phyloP scores from a whole-genome alignment of 2,113 vertebrate genomes.

The Myodes glareolus region DNA sequence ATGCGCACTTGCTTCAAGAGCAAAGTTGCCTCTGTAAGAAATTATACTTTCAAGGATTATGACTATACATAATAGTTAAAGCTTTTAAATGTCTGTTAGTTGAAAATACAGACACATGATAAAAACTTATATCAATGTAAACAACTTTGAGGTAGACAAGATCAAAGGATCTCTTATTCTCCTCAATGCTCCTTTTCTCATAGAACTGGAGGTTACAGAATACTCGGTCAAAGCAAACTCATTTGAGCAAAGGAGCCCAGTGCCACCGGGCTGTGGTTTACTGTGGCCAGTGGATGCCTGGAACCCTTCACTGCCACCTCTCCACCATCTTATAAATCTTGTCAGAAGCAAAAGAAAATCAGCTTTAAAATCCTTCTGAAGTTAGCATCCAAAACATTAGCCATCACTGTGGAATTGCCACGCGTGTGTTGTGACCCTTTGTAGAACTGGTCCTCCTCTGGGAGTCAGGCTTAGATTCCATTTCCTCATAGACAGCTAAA shows the following conservation, averaged over 20 bases:
- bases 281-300: neutral
- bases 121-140: neutral
- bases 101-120: neutral
- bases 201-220: neutral
- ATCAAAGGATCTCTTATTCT: neutral
- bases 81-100: neutral
- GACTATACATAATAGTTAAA: neutral
- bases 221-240: conserved; percentile 1
- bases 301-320: neutral
- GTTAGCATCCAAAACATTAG: too few species aligned
- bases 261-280: neutral
- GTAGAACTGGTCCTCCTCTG: neutral
- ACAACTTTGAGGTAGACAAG: neutral
- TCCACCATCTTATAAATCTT: neutral
- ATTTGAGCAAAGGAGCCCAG: neutral
- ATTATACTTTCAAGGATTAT: neutral
- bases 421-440: neutral
- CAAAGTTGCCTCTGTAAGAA: neutral
- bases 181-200: neutral
- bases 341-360: neutral
- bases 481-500: conserved; percentile 37
- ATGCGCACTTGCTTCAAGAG: neutral
- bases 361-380: neutral
- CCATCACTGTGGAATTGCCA: neutral
- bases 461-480: conserved; percentile 28